phyloP scores from a whole-genome alignment of 2,888 invertebrate genomes.

The Oscheius sp. region DNA sequence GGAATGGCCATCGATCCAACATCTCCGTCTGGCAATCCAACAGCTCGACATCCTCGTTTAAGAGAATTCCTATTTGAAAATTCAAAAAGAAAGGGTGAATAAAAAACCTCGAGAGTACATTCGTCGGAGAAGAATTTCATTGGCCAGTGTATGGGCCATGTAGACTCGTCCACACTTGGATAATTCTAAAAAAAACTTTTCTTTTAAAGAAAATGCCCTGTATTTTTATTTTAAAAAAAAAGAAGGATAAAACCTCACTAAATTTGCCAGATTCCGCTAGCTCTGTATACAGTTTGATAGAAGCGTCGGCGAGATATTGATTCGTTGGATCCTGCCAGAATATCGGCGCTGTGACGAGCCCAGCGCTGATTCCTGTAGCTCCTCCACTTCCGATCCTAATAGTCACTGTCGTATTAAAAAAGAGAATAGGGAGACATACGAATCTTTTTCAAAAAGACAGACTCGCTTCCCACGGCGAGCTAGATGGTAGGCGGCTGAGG shows the following conservation, averaged over 20 bases:
- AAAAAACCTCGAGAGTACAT: constrained; percentile 53
- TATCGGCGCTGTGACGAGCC: constrained; percentile 79
- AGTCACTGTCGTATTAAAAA: background rate
- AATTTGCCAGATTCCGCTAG: constrained; percentile 79
- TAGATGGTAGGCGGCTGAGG: constrained; percentile 81
- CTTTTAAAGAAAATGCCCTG: background rate
- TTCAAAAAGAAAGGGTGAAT: background rate
- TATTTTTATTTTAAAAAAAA: background rate
- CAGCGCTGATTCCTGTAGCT: constrained; percentile 80
- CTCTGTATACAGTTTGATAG: constrained; percentile 80
- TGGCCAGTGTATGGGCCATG: constrained; percentile 55
- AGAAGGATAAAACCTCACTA: constrained; percentile 73
- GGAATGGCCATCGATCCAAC: constrained; percentile 64
- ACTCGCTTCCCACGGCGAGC: constrained; percentile 79
- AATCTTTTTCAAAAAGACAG: constrained; percentile 76
- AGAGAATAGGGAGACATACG: constrained; percentile 43
- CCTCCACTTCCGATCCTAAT: constrained; percentile 76
- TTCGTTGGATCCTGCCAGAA: constrained; percentile 78
- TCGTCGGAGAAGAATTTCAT: constrained; percentile 54
- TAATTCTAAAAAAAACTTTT: constrained; percentile 42
- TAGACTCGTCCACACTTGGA: constrained; percentile 65
- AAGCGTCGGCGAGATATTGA: constrained; percentile 79
- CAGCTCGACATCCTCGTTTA: constrained; percentile 58
- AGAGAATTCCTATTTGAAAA: constrained; percentile 32
- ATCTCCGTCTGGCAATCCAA: constrained; percentile 66